Conservation (phyloP, 2,113 vertebrate species). For the Xenopus laevis region DNA sequence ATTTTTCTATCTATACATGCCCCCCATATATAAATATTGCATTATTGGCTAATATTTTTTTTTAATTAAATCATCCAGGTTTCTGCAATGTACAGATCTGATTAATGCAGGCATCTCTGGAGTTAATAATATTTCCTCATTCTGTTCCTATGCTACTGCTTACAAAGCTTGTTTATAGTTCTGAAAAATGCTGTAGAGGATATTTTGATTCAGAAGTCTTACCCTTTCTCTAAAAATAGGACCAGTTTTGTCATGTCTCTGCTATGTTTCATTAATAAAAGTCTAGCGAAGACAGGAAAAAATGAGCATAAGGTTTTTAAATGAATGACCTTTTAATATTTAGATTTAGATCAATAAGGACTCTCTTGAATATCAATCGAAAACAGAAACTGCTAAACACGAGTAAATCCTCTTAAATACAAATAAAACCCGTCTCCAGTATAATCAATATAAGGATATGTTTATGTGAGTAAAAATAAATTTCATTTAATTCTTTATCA, state of each 20-base stretch:
- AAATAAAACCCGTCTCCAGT: neutral
- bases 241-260: conserved; percentile 26
- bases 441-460: neutral
- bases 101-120: neutral
- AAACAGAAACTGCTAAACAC: neutral
- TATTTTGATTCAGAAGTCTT: conserved; percentile 29
- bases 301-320: conserved; percentile 18
- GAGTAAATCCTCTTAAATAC: conserved; percentile 3
- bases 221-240: conserved; percentile 31
- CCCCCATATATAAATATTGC: too few species aligned
- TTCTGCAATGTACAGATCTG: neutral
- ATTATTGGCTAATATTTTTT: too few species aligned
- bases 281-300: conserved; percentile 28
- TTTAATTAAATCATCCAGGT: too few species aligned
- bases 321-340: conserved; percentile 25
- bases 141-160: conserved; percentile 3
- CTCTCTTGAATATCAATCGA: conserved; percentile 5
- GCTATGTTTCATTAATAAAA: conserved; percentile 36
- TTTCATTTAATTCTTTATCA: too few species aligned
- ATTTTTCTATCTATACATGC: too few species aligned
- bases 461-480: neutral
- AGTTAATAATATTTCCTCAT: conserved; percentile 5
- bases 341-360: conserved; percentile 21
- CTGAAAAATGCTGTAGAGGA: conserved; percentile 19
- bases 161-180: conserved; percentile 32